A percentile compares a stretch with the other conserved stretches of the same genome.
phyloP scores from a whole-genome alignment of 2,888 invertebrate species.

The Patella pellucida region DNA sequence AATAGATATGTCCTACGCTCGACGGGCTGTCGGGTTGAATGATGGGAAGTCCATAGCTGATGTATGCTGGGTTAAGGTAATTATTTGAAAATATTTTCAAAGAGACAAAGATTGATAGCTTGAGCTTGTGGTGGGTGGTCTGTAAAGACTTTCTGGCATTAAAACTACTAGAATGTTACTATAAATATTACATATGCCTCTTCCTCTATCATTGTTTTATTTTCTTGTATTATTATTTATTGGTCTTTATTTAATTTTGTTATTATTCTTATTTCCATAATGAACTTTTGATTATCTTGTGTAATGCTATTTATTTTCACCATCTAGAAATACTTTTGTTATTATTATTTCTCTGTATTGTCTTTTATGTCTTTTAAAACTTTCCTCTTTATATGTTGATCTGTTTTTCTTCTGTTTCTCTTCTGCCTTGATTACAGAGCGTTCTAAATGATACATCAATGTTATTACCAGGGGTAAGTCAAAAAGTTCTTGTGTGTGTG shows the following conservation, averaged over 20 bases:
- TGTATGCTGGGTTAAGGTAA: slow-evolving; percentile 68
- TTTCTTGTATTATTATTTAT: background rate
- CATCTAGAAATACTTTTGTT: background rate
- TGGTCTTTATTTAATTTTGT: background rate
- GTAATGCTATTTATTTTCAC: slow-evolving; percentile 1
- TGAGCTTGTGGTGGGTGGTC: too few relatives aligned
- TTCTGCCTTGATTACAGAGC: slow-evolving; percentile 22
- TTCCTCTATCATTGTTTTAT: background rate
- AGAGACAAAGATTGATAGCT: too few relatives aligned
- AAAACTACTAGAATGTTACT: too few relatives aligned
- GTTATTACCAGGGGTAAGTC: slow-evolving; percentile 6
- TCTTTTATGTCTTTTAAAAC: background rate
- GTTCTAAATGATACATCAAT: slow-evolving; percentile 17
- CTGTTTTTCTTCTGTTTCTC: slow-evolving; percentile 6
- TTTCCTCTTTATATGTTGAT: background rate
- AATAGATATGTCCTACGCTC: slow-evolving; percentile 62
- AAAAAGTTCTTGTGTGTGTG: background rate
- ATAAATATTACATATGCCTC: too few relatives aligned
- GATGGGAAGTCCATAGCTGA: slow-evolving; percentile 68
- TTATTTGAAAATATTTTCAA: too few relatives aligned
- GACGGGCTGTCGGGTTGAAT: slow-evolving; percentile 58
- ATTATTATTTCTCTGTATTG: background rate
- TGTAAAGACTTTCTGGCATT: too few relatives aligned
- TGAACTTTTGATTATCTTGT: background rate
- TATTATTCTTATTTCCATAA: background rate